Base-by-base conservation (phyloP, 2,797 vertebrate genomes). In the Thaleichthys pacificus region DNA sequence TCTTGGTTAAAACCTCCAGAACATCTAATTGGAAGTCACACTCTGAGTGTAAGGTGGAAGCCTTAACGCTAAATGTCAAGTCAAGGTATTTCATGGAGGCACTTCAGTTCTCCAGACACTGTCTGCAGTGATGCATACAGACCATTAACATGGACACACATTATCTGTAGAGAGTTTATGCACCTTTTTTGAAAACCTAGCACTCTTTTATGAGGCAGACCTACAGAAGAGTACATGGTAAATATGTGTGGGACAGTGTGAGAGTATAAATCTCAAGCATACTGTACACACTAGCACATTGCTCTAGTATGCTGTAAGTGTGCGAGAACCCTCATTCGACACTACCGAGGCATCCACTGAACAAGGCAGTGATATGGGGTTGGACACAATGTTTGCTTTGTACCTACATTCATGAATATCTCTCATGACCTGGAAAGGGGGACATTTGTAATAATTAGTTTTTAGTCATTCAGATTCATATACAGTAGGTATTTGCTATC, bases 21-120 rank as follows among this genome's bases (percentile, higher is more conserved):
- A 89, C 89, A 84, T 56, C 82, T 85, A 91, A 89, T 91, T 89
- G 85, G 80, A 89, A 89, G 84, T 88, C 86, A 88, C 76, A 83
- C 72, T 83, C 77, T 78, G 82, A 79, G 73, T 82, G 73, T 49
- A n/a, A 61, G 38, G 51, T 75, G 54, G 72, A 85, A 79, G 75
- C 82, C 78, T 79, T 83, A 80, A 81, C 11, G 78, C 78, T 84
- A 80, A 85, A 87, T 83, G 77, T 87, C 76, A 85, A 77, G 80
- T 28, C 80, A 75, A 89, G 84, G 82, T 80, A 80, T 81, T 83
- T 80, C 82, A 78, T 63, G 77, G 68, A 70, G 80, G n/a, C 74
- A 70, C 56, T 72, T 75, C 66, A 81, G 77, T 47, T 26, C 65
- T 54, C 30, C 51, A 62, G 76, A 80, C 73, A 72, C 64, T 74